Evolutionary conservation across 2,888 invertebrate genomes (phyloP).

Genomic region (Dryadula phaetusa): DNA sequence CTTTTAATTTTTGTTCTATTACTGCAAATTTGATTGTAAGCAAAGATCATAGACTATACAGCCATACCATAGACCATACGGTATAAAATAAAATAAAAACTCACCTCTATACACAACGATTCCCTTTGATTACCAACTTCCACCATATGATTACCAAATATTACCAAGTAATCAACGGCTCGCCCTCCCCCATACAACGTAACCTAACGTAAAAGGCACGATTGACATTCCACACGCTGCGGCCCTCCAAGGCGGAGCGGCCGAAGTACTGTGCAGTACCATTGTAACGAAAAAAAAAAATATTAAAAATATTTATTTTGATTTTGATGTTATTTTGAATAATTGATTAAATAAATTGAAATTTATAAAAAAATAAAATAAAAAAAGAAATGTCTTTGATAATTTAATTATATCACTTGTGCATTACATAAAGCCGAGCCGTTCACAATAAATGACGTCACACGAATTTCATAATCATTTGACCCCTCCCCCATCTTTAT

Average conservation of each 20-base stretch:
- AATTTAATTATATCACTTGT: no score
- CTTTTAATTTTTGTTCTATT: not conserved
- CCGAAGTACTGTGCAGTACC: constrained; percentile 14
- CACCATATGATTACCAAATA: not conserved
- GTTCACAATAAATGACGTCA: no score
- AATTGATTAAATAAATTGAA: not conserved
- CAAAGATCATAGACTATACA: not conserved
- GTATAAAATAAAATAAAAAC: not conserved
- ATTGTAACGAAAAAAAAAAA: not conserved
- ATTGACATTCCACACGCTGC: constrained; percentile 60
- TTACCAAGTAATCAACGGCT: not conserved
- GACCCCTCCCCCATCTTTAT: no score
- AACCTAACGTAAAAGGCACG: constrained; percentile 72
- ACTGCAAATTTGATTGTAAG: no score
- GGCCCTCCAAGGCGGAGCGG: constrained; percentile 34
- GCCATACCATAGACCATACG: no score
- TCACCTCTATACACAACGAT: not conserved
- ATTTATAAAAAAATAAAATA: not conserved
- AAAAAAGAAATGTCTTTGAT: no score
- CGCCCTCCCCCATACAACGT: constrained; percentile 26
- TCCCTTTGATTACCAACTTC: not conserved
- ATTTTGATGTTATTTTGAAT: no score
- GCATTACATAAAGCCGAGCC: no score
- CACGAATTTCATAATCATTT: no score
- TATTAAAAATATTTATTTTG: no score